Percentiles rank a stretch among this genome's conserved stretches.
phyloP scores from a whole-genome alignment of 2,888 invertebrate species.

The Mythimna vitellina region DNA sequence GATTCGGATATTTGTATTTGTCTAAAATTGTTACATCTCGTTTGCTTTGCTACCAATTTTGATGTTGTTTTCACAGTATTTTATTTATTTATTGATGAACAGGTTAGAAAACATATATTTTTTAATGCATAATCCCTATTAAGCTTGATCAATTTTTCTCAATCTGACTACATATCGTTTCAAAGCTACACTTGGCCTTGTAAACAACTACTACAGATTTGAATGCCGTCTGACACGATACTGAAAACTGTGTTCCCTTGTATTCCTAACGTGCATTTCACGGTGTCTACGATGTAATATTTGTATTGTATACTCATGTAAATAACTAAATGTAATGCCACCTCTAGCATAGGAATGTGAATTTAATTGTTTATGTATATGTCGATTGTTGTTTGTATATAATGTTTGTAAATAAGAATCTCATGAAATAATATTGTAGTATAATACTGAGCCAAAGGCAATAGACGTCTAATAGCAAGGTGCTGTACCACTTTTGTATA shows the following conservation, averaged over 20 bases:
- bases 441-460: slow-evolving; percentile 87
- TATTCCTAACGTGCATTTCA: slow-evolving; percentile 69
- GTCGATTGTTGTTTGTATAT: slow-evolving; percentile 69
- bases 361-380: slow-evolving; percentile 59
- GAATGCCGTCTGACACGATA: slow-evolving; percentile 4
- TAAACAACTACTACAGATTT: slow-evolving; percentile 22
- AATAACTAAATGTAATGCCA: slow-evolving; percentile 77
- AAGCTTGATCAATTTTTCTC: not conserved
- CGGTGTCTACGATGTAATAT: slow-evolving; percentile 64
- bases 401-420: slow-evolving; percentile 81
- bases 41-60: no score
- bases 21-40: no score
- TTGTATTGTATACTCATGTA: slow-evolving; percentile 70
- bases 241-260: slow-evolving; percentile 40
- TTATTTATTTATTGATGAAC: no score
- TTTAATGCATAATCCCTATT: not conserved
- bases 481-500: slow-evolving; percentile 83
- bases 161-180: slow-evolving; percentile 20
- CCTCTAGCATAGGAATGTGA: slow-evolving; percentile 70
- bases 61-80: no score
- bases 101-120: no score
- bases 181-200: slow-evolving; percentile 18
- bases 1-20: no score
- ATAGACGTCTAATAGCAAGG: slow-evolving; percentile 83
- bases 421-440: slow-evolving; percentile 69